Evolutionary conservation across 2,113 vertebrate genomes (phyloP), one percentile per base, ranked within the genome.

Genomic region (Porphyrio hochstetteri): DNA sequence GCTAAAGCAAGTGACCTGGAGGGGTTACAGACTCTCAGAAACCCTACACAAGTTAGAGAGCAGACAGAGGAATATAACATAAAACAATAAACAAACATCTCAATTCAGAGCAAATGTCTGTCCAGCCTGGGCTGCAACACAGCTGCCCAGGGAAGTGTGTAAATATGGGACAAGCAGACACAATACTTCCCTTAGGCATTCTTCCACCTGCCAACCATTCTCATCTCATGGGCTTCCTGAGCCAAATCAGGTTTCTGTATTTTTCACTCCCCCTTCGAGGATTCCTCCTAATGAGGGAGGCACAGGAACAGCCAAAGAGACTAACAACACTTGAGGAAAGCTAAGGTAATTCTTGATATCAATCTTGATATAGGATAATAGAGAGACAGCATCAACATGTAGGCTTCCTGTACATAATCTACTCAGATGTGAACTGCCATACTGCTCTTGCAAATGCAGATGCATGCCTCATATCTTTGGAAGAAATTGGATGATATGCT

Each of bases 151-250:
- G 60, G 52, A 92, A 91, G 70, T 76, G 77, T 83, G 44, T 48
- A 72, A 78, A 92, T 92, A 82, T n/a, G 83, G 77, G 27, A 95
- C 56, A 13, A 90, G 72, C 71, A 95, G 86, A 82, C 70, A 76
- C 65, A 78, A 81, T 52, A n/a, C 65, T 92, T 91, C 93, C 83
- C 91, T 89, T 40, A 92, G 80, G 95, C 86, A 61, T 38, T 89
- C 65, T 78, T 91, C 65, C 86, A 92, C 72, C 72, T 88, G 89
- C 86, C 88, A 95, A 35, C 64, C 1, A 0, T 69, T 68, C 69
- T 92, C 91, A 88, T 77, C 74, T 94, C 29, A 33, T 8, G 2
- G 35, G 52, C 48, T 94, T 88, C 82, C 56, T 25, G 33, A 96
- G 83, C 57, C 77, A 89, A 75, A 71, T 71, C 81, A 69, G n/a